Conservation (phyloP, 1,140 invertebrate species). For the Chironomus tepperi region DNA sequence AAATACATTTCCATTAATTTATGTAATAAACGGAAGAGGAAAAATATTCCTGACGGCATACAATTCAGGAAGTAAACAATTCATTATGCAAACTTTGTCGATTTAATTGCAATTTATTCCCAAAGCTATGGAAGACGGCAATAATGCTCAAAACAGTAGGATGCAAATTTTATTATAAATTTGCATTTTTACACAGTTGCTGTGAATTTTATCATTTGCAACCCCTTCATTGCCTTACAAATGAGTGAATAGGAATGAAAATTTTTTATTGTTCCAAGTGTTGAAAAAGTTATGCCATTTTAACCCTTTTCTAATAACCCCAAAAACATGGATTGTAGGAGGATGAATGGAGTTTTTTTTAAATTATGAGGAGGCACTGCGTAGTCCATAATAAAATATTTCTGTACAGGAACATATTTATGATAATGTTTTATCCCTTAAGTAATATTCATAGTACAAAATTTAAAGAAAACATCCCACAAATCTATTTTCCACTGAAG, state of each 20-base stretch:
- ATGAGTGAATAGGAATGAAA: not conserved
- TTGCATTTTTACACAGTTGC: not conserved
- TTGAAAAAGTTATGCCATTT: not conserved
- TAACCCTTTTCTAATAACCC: too few species aligned
- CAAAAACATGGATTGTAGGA: too few species aligned
- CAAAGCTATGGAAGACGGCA: not conserved
- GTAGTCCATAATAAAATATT: not conserved
- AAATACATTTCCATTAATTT: not conserved
- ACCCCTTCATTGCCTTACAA: not conserved
- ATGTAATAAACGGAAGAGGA: not conserved
- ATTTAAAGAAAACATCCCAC: too few species aligned
- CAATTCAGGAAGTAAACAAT: not conserved
- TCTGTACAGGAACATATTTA: not conserved
- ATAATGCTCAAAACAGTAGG: not conserved
- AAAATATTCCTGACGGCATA: not conserved
- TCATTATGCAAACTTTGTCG: not conserved
- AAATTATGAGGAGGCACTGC: too few species aligned
- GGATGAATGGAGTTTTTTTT: too few species aligned
- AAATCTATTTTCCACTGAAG: too few species aligned
- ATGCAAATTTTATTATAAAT: not conserved
- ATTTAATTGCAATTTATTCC: conserved; percentile 10
- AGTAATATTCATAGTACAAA: too few species aligned
- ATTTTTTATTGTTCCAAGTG: not conserved
- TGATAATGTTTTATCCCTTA: too few species aligned
- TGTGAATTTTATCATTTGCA: not conserved